phyloP scores from a whole-genome alignment of 2,888 invertebrate species.

The Cosmorhoe ocellata region DNA sequence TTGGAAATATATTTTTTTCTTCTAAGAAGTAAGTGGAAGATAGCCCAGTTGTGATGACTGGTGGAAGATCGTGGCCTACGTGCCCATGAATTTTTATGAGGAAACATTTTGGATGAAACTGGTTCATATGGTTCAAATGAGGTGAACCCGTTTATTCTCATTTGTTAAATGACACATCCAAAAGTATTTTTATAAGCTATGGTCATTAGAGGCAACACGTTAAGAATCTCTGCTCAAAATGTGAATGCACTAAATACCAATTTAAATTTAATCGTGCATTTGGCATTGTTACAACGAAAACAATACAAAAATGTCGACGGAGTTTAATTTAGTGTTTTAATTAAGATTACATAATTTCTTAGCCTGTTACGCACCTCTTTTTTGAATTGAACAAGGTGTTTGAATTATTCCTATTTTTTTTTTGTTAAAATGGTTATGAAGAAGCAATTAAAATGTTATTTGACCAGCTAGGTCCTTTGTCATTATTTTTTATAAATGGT shows the following conservation, averaged over 20 bases:
- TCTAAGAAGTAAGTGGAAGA: constrained; percentile 22
- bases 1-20: constrained; percentile 29
- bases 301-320: constrained; percentile 20
- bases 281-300: constrained; percentile 26
- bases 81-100: constrained; percentile 20
- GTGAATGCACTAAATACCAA: constrained; percentile 22
- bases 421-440: too few species aligned
- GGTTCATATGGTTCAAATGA: constrained; percentile 10
- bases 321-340: constrained; percentile 18
- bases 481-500: too few species aligned
- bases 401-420: too few species aligned
- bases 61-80: constrained; percentile 21
- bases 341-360: constrained; percentile 16
- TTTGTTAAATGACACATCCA: too few species aligned
- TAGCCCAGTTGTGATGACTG: constrained; percentile 18
- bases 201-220: neutral
- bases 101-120: constrained; percentile 10
- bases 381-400: too few species aligned
- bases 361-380: constrained; percentile 4
- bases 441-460: too few species aligned
- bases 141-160: neutral
- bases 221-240: constrained; percentile 3
- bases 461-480: too few species aligned
- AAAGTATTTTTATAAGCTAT: neutral
- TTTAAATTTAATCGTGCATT: constrained; percentile 23